Base-by-base conservation (phyloP, 2,888 invertebrate species). In the Drosophila robusta region DNA sequence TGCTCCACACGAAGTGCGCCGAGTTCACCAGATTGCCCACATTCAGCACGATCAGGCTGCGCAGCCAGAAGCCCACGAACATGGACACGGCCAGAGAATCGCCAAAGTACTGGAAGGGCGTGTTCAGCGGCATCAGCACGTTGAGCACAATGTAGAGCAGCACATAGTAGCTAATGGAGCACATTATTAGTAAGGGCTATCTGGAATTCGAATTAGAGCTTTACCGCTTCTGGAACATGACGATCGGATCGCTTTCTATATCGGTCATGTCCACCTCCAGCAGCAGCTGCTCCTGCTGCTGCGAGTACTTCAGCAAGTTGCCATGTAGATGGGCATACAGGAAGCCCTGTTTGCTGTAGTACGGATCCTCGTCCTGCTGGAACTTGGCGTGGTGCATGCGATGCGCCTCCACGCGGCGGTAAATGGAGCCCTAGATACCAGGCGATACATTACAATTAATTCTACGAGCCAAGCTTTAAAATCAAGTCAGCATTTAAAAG, bases 361-460 rank as follows among this genome's bases (percentile, higher is more conserved):
- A 97, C 0, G 97, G 97, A 91, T 98, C 98, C 52, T 95, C 93
- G 36, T 95, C 95, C 0, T 97, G 96, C 12, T 95, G 95, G 71
- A 95, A 96, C 89, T 95, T 94, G 62, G 95, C 94, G 90, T 98
- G 98, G 84, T 98, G 97, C 11, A 97, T 92, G 54, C 97, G 94
- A 92, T 98, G 98, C 69, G 95, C 93, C 57, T 95, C 93, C 0
- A 96, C 96, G 97, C 97, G 98, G 80, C 96, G 95, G 92, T 97
- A 96, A 80, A 98, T 95, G 12, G 96, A 93, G 67, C 97, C 97
- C 96, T 97, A 89, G 16, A 18, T 1, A 18, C 18, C 18, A 18
- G 18, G 18, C 18, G 18, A 18, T 1, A 18, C 18, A 18, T 1
- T 18, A 18, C 18, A 18, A 18, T 18, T 18, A 18, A 18, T 18